Conservation (phyloP, 2,113 vertebrate species). For the Podilymbus podiceps region DNA sequence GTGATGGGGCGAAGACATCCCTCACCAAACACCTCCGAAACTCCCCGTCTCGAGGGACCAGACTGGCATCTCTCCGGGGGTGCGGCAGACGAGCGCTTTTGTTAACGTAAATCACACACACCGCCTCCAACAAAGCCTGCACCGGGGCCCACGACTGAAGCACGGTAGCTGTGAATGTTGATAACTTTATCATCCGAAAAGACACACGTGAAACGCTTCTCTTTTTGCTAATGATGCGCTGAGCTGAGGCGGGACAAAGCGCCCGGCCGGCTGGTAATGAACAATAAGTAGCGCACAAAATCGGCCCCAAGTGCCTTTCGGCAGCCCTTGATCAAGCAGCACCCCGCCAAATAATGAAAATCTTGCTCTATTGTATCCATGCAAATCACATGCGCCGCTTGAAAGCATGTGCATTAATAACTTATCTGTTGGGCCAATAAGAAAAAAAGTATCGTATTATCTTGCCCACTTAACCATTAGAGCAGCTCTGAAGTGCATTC, state of each 20-base stretch:
- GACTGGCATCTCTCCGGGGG: accelerated
- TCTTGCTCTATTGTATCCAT: slow-evolving; percentile 49
- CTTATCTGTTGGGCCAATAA: slow-evolving; percentile 60
- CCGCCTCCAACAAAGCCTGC: not conserved
- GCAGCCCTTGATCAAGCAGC: slow-evolving; percentile 45
- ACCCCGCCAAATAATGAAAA: slow-evolving; percentile 48
- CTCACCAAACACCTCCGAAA: not conserved
- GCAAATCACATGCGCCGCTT: slow-evolving; percentile 52
- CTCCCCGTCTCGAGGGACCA: not conserved
- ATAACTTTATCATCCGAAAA: slow-evolving; percentile 37
- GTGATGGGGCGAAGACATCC: not conserved
- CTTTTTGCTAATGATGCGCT: slow-evolving; percentile 4
- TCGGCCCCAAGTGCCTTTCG: not conserved
- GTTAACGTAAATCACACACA: not conserved
- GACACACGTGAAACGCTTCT: not conserved
- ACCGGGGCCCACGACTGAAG: not conserved
- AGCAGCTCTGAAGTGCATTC: not conserved
- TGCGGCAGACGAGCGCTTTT: accelerated
- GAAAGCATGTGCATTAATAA: slow-evolving; percentile 40
- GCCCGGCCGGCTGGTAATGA: not conserved
- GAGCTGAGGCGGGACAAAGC: slow-evolving; percentile 47
- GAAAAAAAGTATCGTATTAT: slow-evolving; percentile 41
- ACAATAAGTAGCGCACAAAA: not conserved
- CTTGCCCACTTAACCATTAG: slow-evolving; percentile 57
- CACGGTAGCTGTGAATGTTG: not conserved